These are phyloP conservation scores for Atta texana DNA, from an alignment of 1,140 invertebrate genomes.

Conservation along the genomic window DNA sequence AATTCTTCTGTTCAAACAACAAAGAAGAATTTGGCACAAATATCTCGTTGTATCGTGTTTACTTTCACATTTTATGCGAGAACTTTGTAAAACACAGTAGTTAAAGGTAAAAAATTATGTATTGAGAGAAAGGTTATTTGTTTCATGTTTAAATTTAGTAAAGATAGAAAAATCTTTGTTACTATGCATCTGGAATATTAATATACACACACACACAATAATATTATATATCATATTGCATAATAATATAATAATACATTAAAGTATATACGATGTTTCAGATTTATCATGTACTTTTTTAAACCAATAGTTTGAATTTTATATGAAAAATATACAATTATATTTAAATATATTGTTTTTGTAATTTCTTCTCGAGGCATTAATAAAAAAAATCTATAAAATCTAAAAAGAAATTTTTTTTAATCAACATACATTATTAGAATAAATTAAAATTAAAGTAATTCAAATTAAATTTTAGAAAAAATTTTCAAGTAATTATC, in stretches of 20 bases:
- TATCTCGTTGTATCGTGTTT: too few relatives aligned
- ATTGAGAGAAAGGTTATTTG: not conserved
- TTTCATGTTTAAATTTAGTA: not conserved
- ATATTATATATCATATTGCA: not conserved
- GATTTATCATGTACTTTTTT: not conserved
- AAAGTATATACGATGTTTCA: not conserved
- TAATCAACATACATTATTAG: not conserved
- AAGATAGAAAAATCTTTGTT: not conserved
- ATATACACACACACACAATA: not conserved
- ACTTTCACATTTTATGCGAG: too few relatives aligned
- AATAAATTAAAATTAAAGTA: not conserved
- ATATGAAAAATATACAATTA: too few relatives aligned
- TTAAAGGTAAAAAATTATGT: too few relatives aligned
- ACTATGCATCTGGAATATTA: not conserved
- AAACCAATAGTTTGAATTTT: not conserved
- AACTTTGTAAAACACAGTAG: too few relatives aligned
- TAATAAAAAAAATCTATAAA: not conserved
- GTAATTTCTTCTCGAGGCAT: not conserved
- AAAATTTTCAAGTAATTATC: not conserved
- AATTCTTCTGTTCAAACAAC: too few relatives aligned
- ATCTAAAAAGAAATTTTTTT: not conserved
- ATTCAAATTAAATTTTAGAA: not conserved
- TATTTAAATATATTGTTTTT: too few relatives aligned
- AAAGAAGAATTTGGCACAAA: too few relatives aligned
- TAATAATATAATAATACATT: not conserved